Conservation (phyloP, 1,140 invertebrate genomes). For the Pemphigus obesinymphae region DNA sequence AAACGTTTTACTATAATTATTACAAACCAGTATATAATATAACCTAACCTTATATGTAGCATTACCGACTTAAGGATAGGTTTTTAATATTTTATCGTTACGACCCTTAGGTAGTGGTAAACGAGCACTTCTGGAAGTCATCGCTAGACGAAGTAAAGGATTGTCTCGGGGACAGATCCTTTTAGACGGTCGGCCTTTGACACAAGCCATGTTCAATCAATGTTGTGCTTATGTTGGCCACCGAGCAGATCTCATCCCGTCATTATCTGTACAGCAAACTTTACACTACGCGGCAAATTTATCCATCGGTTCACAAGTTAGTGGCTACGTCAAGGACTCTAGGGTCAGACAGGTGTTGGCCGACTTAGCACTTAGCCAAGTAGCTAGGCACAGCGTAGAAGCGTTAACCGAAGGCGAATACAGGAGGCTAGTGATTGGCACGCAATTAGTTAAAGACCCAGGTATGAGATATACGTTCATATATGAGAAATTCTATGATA, state of each 20-base stretch:
- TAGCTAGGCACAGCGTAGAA: conserved; percentile 74
- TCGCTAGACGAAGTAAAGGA: conserved; percentile 69
- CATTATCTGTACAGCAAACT: conserved; percentile 79
- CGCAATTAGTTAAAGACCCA: conserved; percentile 84
- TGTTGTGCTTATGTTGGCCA: conserved; percentile 81
- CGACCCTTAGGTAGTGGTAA: conserved; percentile 72
- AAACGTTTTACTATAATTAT: too few species aligned
- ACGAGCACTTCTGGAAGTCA: conserved; percentile 81
- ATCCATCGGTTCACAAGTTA: conserved; percentile 60
- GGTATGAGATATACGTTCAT: conserved; percentile 53
- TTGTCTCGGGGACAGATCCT: conserved; percentile 76
- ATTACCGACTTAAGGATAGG: not conserved
- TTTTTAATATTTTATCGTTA: not conserved
- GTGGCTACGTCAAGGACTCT: conserved; percentile 61
- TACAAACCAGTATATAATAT: too few species aligned
- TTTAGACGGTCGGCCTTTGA: conserved; percentile 76
- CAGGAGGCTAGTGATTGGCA: conserved; percentile 74
- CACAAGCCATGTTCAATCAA: conserved; percentile 73
- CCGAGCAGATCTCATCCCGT: conserved; percentile 73
- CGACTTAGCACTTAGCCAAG: conserved; percentile 80
- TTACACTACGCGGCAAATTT: conserved; percentile 69
- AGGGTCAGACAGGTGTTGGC: conserved; percentile 75
- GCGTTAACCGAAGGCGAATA: conserved; percentile 78
- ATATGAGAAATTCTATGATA: not conserved
- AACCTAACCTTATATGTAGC: too few species aligned